A percentile compares a stretch with the other conserved stretches of the same genome.
Conservation (phyloP, 1,140 invertebrate genomes). For the Drusus annulatus region DNA sequence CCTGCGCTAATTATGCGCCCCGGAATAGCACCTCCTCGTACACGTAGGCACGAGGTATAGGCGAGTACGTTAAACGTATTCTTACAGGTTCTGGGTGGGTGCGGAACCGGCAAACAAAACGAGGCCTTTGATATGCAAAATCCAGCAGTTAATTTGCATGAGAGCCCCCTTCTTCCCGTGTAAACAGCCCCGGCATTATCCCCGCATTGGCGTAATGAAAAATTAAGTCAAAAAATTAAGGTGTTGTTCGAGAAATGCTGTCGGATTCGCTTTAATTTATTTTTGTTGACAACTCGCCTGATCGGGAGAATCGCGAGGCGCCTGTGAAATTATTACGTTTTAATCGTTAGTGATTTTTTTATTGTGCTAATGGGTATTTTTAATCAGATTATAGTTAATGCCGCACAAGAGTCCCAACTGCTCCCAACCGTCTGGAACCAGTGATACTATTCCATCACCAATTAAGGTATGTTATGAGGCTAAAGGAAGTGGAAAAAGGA, state of each 20-base stretch:
- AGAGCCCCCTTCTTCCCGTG: constrained; percentile 43
- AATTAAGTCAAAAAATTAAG: constrained; percentile 57
- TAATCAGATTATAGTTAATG: no score
- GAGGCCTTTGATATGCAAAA: constrained; percentile 52
- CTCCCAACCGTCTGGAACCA: no score
- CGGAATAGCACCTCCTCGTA: neutral
- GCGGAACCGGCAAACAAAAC: constrained; percentile 9
- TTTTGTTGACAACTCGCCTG: constrained; percentile 21
- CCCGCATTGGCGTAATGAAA: constrained; percentile 50
- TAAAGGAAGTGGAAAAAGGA: no score
- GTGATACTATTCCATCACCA: no score
- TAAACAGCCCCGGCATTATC: constrained; percentile 46
- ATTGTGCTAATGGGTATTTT: no score
- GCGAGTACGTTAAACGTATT: constrained; percentile 1
- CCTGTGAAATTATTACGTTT: neutral
- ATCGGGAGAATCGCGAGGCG: neutral
- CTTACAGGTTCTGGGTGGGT: neutral
- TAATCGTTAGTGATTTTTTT: no score
- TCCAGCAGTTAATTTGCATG: constrained; percentile 49
- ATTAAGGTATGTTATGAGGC: no score
- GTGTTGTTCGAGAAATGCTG: constrained; percentile 36
- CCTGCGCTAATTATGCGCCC: no score
- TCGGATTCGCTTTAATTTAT: constrained; percentile 53
- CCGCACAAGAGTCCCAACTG: no score
- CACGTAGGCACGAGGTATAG: neutral